Conservation (phyloP, 2,888 invertebrate genomes). For the Acrobasis repandana region DNA sequence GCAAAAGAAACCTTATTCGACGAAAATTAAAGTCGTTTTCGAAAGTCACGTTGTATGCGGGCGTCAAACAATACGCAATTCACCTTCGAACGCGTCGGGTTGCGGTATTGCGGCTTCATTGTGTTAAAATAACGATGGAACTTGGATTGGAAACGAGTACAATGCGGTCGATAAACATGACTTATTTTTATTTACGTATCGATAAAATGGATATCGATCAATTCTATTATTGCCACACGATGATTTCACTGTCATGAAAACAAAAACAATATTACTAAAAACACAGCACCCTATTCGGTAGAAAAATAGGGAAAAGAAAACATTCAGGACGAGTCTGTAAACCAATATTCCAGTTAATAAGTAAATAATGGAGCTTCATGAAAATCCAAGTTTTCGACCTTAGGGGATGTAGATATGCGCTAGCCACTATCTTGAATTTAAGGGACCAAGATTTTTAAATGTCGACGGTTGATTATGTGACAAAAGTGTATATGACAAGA, state of each 20-base stretch:
- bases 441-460: too few species aligned
- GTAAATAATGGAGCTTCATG: too few species aligned
- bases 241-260: constrained; percentile 20
- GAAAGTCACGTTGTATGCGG: constrained; percentile 74
- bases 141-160: constrained; percentile 68
- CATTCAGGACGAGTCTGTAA: too few species aligned
- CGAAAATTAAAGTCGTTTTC: constrained; percentile 75
- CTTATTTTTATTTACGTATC: constrained; percentile 54
- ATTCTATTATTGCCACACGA: constrained; percentile 29
- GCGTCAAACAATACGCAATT: constrained; percentile 82
- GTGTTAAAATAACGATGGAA: constrained; percentile 79
- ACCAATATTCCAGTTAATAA: too few species aligned
- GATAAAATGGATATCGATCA: constrained; percentile 44
- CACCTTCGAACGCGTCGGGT: constrained; percentile 81
- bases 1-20: constrained; percentile 75
- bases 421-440: too few species aligned
- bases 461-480: too few species aligned
- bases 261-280: too few species aligned
- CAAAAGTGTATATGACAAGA: too few species aligned
- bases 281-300: too few species aligned
- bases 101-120: constrained; percentile 82
- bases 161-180: constrained; percentile 63
- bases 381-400: too few species aligned
- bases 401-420: too few species aligned
- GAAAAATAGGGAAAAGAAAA: too few species aligned